Evolutionary conservation across 2,888 invertebrate genomes (phyloP).

Genomic region (Drosophila anomalata): DNA sequence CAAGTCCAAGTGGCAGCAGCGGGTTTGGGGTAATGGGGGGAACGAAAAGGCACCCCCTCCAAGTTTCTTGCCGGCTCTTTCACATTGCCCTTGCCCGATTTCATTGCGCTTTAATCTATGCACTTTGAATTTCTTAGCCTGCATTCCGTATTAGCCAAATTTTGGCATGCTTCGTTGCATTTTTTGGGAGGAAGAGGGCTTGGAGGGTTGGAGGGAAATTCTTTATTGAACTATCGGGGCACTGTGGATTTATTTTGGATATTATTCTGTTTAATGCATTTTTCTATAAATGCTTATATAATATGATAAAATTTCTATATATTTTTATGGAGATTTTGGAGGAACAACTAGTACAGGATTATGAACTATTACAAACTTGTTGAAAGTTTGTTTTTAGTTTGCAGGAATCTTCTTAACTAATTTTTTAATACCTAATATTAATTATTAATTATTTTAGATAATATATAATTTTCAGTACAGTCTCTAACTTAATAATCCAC

Average conservation of each 20-base stretch:
- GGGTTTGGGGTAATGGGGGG: background rate
- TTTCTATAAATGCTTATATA: too few species aligned
- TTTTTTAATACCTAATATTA: too few species aligned
- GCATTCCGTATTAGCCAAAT: conserved; percentile 78
- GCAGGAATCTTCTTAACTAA: too few species aligned
- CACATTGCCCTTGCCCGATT: conserved; percentile 40
- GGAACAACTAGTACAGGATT: too few species aligned
- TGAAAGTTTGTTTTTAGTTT: too few species aligned
- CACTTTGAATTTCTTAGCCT: conserved; percentile 72
- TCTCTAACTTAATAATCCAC: conserved; percentile 29
- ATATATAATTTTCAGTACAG: too few species aligned
- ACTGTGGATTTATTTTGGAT: conserved; percentile 45
- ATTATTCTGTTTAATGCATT: too few species aligned
- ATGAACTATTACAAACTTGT: too few species aligned
- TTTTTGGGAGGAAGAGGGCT: conserved; percentile 2
- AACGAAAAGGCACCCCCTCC: too few species aligned
- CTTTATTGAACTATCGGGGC: conserved; percentile 51
- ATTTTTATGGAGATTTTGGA: too few species aligned
- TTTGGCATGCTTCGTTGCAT: conserved; percentile 72
- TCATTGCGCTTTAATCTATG: conserved; percentile 66
- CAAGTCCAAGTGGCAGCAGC: background rate
- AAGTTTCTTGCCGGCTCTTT: conserved; percentile 25
- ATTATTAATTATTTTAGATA: background rate
- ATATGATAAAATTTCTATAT: too few species aligned
- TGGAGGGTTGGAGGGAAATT: background rate